phyloP scores from a whole-genome alignment of 92 coral and sea anemone genomes.

The Parazoanthus atlanticus region DNA sequence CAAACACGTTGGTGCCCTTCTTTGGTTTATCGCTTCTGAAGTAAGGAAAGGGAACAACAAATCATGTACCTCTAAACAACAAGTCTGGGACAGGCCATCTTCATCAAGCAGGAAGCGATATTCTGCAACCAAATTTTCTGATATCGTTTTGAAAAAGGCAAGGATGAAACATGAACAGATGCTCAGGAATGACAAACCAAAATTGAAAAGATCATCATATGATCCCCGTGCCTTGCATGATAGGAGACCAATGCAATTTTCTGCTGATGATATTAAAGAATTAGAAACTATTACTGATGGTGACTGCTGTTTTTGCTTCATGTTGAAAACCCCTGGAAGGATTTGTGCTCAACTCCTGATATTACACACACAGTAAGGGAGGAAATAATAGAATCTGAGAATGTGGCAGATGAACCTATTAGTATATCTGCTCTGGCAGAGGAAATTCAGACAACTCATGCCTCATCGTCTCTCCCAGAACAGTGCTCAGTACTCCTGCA shows the following conservation, averaged over 20 bases:
- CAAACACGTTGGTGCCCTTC: constrained; percentile 22
- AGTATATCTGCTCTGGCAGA: constrained; percentile 32
- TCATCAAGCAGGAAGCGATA: constrained; percentile 1
- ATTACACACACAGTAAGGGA: constrained; percentile 32
- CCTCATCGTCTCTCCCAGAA: constrained; percentile 31
- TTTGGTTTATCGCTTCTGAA: constrained; percentile 16
- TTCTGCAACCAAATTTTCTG: constrained; percentile 6
- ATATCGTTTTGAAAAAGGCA: constrained; percentile 11
- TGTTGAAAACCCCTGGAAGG: constrained; percentile 41
- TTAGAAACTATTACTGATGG: constrained; percentile 39
- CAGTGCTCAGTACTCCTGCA: constrained; percentile 18
- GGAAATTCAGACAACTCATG: constrained; percentile 8
- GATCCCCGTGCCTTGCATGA: too few species aligned
- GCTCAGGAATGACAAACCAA: too few species aligned
- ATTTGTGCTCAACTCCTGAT: constrained; percentile 16
- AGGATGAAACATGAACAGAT: background rate
- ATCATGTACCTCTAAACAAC: constrained; percentile 19
- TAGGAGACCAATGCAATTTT: background rate
- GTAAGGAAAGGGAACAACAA: constrained; percentile 19
- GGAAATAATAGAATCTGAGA: constrained; percentile 31
- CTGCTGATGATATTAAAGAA: constrained; percentile 26
- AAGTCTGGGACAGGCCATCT: constrained; percentile 37
- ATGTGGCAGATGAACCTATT: constrained; percentile 26
- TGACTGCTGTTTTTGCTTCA: constrained; percentile 6
- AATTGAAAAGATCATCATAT: too few species aligned